Conservation (phyloP, 2,888 invertebrate species). For the Brachycybe producta region DNA sequence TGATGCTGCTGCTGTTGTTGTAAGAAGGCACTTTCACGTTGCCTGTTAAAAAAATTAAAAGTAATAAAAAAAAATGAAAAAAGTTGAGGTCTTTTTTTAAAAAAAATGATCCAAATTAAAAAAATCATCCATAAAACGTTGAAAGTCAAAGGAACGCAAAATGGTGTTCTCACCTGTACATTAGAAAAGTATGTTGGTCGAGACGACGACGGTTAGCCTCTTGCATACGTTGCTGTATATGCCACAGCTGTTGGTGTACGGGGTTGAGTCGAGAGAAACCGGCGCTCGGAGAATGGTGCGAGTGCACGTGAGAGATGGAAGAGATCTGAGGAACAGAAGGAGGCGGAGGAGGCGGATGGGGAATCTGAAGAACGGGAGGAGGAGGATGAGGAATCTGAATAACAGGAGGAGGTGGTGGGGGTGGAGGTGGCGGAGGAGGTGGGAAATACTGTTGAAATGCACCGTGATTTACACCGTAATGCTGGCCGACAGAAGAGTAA, state of each 20-base stretch:
- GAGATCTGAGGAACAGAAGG: slow-evolving; percentile 20
- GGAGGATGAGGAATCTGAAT: not conserved
- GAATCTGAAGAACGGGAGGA: not conserved
- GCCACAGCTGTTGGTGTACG: slow-evolving; percentile 60
- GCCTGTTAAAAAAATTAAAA: slow-evolving; percentile 18
- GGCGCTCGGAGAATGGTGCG: slow-evolving; percentile 6
- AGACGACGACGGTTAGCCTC: slow-evolving; percentile 42
- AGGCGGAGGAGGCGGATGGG: not conserved
- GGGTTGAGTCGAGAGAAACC: slow-evolving; percentile 46
- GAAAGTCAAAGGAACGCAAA: too few relatives aligned
- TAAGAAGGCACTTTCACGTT: slow-evolving; percentile 22
- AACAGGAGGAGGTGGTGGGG: slow-evolving; percentile 4
- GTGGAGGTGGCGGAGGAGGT: not conserved
- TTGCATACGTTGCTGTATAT: slow-evolving; percentile 54
- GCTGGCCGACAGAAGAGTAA: slow-evolving; percentile 1
- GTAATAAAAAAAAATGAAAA: too few relatives aligned
- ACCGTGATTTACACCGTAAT: slow-evolving; percentile 11
- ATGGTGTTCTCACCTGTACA: slow-evolving; percentile 21
- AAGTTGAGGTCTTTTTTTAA: too few relatives aligned
- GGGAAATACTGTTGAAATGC: slow-evolving; percentile 18
- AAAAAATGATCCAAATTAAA: too few relatives aligned
- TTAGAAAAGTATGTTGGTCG: slow-evolving; percentile 23
- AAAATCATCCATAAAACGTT: too few relatives aligned
- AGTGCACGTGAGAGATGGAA: slow-evolving; percentile 18
- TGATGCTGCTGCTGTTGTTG: too few relatives aligned